Conservation (phyloP, 2,797 vertebrate genomes). For the Rousettus madagascariensis region DNA sequence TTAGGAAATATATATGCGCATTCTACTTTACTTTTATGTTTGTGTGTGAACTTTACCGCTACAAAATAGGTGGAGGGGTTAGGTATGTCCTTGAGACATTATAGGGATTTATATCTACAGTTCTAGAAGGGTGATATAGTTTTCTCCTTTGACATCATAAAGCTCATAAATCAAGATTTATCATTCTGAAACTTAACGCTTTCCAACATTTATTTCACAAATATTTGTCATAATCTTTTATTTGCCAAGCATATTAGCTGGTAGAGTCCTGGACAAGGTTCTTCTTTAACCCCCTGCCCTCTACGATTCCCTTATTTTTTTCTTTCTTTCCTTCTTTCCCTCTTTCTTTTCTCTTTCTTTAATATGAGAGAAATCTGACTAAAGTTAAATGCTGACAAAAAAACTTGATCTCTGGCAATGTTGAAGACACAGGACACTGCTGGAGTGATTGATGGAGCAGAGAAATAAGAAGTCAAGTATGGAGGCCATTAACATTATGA, state of each 20-base stretch:
- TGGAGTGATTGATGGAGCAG: background rate
- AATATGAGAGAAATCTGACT: background rate
- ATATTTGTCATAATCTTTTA: background rate
- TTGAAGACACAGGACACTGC: background rate
- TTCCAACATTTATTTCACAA: background rate
- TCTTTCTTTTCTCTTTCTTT: background rate
- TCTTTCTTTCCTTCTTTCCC: background rate
- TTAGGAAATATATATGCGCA: background rate
- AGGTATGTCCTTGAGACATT: background rate
- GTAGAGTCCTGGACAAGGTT: background rate
- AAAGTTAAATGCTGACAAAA: background rate
- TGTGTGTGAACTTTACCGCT: background rate
- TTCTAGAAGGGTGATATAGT: background rate
- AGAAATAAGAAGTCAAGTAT: background rate
- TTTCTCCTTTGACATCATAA: background rate
- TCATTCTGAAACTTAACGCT: background rate
- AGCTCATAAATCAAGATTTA: background rate
- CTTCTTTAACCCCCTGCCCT: background rate
- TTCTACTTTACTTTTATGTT: background rate
- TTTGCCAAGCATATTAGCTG: background rate
- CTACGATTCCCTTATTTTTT: background rate
- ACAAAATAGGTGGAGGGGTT: background rate
- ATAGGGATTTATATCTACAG: background rate
- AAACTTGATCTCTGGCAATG: background rate
- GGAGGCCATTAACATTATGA: background rate